Base-by-base conservation (phyloP, 2,113 vertebrate species). In the Bubo bubo region DNA sequence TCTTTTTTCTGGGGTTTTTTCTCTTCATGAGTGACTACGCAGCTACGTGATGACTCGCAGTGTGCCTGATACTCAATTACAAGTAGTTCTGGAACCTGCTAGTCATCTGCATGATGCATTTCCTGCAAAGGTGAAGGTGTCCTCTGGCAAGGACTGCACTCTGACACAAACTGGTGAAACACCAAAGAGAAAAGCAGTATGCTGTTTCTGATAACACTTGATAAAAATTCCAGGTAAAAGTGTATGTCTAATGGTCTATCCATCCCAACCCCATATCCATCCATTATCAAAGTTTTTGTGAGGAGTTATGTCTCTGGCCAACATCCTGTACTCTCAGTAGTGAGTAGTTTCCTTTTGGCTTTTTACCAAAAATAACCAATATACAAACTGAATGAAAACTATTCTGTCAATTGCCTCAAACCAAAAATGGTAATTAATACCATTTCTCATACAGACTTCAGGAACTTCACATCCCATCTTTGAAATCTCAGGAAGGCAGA, bases 381-480 rank as follows among this genome's bases (percentile, higher is more conserved):
- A 37, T 43, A n/a, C 63, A 58, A 85, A 89, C 56, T 50, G 60
- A 94, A 81, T 66, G 64, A 95, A 93, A 95, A 63, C 71, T 76
- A 55, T 63, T 76, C 16, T 37, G 53, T 50, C 32, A 58, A 43
- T 72, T 88, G 30, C 28, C 45, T 15, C 79, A 55, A 39, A 67
- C 3, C 1, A 6, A 84, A 80, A 93, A 85, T 23, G 14, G 37
- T 49, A 53, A 86, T 93, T 80, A 86, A 71, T 89, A 55, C 50
- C 3, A 52, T 63, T 93, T 96, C 71, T 96, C 81, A 68, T 83
- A 86, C 5, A 12, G 83, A 94, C 63, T 88, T 93, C 85, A 79
- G 81, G 97, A 95, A 97, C 96, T 97, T 96, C 34, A 12, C 52
- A 91, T 96, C 86, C 80, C 94, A 83, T 97, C 92, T 97, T 97